These are phyloP conservation scores for Dermolepida albohirtum DNA, from an alignment of 2,888 invertebrate species.

Conservation along the genomic window DNA sequence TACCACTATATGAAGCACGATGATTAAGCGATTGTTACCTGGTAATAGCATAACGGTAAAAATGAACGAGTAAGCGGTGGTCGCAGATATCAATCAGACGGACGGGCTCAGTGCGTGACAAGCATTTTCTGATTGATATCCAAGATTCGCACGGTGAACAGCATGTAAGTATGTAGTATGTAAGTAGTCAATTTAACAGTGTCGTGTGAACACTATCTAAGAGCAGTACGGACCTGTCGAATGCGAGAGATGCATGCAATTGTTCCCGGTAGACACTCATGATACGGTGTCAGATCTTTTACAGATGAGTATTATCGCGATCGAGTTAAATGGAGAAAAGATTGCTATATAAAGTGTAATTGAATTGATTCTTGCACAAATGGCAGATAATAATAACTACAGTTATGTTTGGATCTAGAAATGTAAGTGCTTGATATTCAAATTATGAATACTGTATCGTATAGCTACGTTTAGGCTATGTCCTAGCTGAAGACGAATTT, in stretches of 20 bases:
- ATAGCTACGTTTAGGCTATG: too few species aligned
- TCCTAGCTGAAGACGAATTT: too few species aligned
- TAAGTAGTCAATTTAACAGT: constrained; percentile 47
- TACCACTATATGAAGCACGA: constrained; percentile 16
- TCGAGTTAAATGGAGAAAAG: too few species aligned
- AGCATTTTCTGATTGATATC: constrained; percentile 51
- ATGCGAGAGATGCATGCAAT: constrained; percentile 15
- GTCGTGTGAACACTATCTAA: constrained; percentile 38
- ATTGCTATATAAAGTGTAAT: too few species aligned
- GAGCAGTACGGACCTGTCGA: constrained; percentile 28
- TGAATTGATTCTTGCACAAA: too few species aligned
- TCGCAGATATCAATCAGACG: constrained; percentile 50
- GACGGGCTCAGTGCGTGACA: constrained; percentile 48
- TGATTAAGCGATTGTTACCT: constrained; percentile 52
- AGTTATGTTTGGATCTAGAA: too few species aligned
- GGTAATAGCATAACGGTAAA: constrained; percentile 52
- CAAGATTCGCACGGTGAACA: constrained; percentile 48
- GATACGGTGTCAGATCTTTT: not conserved
- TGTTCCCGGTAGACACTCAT: not conserved
- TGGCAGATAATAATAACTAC: too few species aligned
- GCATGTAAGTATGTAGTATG: constrained; percentile 34
- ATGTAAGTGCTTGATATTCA: too few species aligned
- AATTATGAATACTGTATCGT: too few species aligned
- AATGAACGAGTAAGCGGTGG: constrained; percentile 45
- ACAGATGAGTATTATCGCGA: not conserved